Evolutionary conservation across 2,888 invertebrate species (phyloP).

Genomic region (Pristionchus mayeri): DNA sequence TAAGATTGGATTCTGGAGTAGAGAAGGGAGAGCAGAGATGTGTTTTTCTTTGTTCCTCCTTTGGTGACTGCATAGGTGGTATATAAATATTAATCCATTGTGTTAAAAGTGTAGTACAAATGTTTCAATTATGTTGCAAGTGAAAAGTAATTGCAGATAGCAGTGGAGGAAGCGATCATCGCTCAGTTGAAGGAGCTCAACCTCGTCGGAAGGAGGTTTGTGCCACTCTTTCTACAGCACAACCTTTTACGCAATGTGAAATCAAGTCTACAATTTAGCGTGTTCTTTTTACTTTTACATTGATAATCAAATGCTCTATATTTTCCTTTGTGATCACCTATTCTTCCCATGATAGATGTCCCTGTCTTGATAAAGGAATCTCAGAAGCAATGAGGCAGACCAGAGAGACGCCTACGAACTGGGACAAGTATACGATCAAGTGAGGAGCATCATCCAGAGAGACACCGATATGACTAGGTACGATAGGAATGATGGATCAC

Average conservation of each 20-base stretch:
- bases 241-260: too few species aligned
- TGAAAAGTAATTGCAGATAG: neutral
- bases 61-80: neutral
- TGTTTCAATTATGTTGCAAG: neutral
- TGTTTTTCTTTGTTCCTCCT: neutral
- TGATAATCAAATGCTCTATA: too few species aligned
- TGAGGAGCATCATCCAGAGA: neutral
- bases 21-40: neutral
- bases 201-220: conserved; percentile 14
- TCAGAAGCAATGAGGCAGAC: neutral
- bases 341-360: too few species aligned
- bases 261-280: too few species aligned
- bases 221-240: too few species aligned
- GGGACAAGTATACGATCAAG: neutral
- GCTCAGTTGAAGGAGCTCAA: neutral
- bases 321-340: too few species aligned
- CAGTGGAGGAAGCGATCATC: conserved; percentile 17
- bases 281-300: neutral
- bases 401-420: neutral
- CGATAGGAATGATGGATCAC: neutral
- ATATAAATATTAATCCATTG: too few species aligned
- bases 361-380: neutral
- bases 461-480: neutral
- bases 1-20: conserved; percentile 20
- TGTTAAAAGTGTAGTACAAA: neutral